Conservation (phyloP, 2,888 invertebrate species). For the Dynastes grantii region DNA sequence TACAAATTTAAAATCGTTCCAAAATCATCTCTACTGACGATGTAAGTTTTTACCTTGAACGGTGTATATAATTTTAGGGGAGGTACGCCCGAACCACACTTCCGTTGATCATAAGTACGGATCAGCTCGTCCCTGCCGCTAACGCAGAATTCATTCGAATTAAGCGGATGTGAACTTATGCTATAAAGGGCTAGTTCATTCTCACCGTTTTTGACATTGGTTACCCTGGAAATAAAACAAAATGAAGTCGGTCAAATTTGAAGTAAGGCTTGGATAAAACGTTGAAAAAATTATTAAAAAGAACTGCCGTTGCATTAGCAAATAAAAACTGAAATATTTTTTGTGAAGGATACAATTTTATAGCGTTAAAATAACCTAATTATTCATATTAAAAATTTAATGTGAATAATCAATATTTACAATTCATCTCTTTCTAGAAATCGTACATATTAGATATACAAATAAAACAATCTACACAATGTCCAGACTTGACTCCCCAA, state of each 20-base stretch:
- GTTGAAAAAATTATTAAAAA: too few species aligned
- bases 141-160: constrained; percentile 85
- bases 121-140: constrained; percentile 87
- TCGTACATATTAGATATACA: too few species aligned
- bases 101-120: constrained; percentile 83
- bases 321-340: too few species aligned
- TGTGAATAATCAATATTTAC: too few species aligned
- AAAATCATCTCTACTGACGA: neutral
- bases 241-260: too few species aligned
- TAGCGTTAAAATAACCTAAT: too few species aligned
- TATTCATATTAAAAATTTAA: too few species aligned
- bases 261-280: neutral
- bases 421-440: too few species aligned
- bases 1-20: constrained; percentile 35
- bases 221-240: constrained; percentile 69
- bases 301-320: too few species aligned
- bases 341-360: too few species aligned
- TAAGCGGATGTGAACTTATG: constrained; percentile 87
- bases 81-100: constrained; percentile 61
- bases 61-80: constrained; percentile 63
- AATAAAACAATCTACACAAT: too few species aligned
- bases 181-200: constrained; percentile 87
- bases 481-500: too few species aligned
- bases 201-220: constrained; percentile 74
- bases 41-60: constrained; percentile 57